Evolutionary conservation across 1,140 invertebrate genomes (phyloP).

Genomic region (Delia radicum): DNA sequence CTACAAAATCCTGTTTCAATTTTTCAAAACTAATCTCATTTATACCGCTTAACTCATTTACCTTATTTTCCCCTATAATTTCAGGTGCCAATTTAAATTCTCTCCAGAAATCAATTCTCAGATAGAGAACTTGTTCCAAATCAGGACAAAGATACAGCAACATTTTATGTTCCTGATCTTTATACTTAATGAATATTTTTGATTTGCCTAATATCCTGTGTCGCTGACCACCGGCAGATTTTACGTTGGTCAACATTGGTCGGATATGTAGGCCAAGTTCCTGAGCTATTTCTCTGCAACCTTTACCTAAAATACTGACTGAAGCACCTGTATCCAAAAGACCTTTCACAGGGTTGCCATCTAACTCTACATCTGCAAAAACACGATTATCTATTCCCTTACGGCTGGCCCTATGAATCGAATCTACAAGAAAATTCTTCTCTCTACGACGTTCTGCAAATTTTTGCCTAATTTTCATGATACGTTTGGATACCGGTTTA

Average conservation of each 20-base stretch:
- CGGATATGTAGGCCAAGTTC: neutral
- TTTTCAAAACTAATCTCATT: neutral
- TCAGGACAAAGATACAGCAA: neutral
- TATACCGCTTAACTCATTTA: too few relatives aligned
- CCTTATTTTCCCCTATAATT: too few relatives aligned
- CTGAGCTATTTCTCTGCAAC: neutral
- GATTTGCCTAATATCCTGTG: neutral
- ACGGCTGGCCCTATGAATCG: too few relatives aligned
- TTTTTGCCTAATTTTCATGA: too few relatives aligned
- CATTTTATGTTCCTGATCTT: neutral
- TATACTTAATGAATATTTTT: neutral
- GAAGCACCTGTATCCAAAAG: neutral
- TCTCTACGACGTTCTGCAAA: too few relatives aligned
- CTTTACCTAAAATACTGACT: neutral
- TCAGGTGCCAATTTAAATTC: neutral
- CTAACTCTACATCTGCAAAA: too few relatives aligned
- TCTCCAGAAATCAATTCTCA: neutral
- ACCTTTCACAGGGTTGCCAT: too few relatives aligned
- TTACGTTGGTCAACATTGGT: neutral
- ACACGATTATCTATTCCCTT: too few relatives aligned
- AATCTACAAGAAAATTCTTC: too few relatives aligned
- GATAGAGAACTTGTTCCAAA: too few relatives aligned
- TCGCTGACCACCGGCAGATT: neutral
- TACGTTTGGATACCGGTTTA: too few relatives aligned
- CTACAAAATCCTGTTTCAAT: neutral